These are phyloP conservation scores for Oxyscelio sp. DNA, from an alignment of 2,888 invertebrate species.

Conservation along the genomic window DNA sequence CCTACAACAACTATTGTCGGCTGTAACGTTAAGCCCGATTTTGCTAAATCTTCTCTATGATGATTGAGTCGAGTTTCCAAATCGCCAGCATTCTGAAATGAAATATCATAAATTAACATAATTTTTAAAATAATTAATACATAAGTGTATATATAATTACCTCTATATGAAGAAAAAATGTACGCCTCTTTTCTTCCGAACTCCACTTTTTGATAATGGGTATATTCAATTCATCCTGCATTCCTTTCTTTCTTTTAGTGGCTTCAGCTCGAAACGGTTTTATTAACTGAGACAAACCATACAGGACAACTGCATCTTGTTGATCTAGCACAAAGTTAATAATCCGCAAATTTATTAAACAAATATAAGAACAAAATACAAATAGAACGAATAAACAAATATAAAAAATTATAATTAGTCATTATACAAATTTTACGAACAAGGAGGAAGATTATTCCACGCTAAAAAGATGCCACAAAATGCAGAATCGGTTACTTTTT, in stretches of 20 bases:
- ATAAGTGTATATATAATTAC: too few species aligned
- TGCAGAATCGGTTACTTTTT: neutral
- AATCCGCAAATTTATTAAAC: too few species aligned
- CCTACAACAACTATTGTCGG: constrained; percentile 34
- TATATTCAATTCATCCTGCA: too few species aligned
- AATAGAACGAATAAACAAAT: too few species aligned
- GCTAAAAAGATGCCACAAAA: constrained; percentile 19
- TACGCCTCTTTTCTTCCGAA: constrained; percentile 9
- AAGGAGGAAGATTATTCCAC: neutral
- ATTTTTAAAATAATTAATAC: too few species aligned
- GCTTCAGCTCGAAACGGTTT: constrained; percentile 11
- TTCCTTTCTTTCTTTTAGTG: neutral
- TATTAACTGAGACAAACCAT: neutral
- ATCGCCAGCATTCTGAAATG: constrained; percentile 16
- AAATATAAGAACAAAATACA: too few species aligned
- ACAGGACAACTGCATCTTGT: constrained; percentile 11
- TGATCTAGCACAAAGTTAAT: too few species aligned
- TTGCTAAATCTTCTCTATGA: constrained; percentile 11
- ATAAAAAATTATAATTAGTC: too few species aligned
- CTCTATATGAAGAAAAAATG: constrained; percentile 26
- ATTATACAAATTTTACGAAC: too few species aligned
- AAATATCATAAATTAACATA: too few species aligned
- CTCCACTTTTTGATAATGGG: constrained; percentile 19
- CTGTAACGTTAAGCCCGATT: constrained; percentile 25
- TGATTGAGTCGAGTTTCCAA: constrained; percentile 10